A percentile compares a stretch with the other conserved stretches of the same genome.
Evolutionary conservation across 2,113 vertebrate species (phyloP).

Genomic region (Osmerus mordax): DNA sequence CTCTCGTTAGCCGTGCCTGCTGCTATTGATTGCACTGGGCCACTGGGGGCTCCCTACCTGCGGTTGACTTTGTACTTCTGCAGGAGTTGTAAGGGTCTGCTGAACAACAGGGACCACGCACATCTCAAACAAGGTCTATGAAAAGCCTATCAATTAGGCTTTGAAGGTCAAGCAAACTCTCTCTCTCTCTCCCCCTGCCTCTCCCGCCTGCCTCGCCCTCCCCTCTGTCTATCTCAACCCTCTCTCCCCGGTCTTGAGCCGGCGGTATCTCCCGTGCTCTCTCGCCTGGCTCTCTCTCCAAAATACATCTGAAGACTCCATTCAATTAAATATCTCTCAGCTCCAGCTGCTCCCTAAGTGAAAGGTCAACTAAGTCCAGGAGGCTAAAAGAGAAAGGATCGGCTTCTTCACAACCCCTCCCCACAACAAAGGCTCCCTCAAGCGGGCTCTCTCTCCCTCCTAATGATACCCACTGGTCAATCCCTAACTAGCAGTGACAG

Average conservation of each 20-base stretch:
- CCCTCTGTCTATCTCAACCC: conserved; percentile 39
- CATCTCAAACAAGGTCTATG: conserved; percentile 75
- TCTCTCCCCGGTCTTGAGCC: conserved; percentile 73
- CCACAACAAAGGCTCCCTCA: conserved; percentile 70
- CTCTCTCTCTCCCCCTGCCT: conserved; percentile 13
- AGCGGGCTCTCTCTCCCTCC: conserved; percentile 60
- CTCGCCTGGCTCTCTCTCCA: conserved; percentile 65
- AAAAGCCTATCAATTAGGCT: conserved; percentile 85
- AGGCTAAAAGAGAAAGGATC: conserved; percentile 81
- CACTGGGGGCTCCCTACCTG: conserved; percentile 66
- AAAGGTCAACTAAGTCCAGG: conserved; percentile 93
- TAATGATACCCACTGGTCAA: conserved; percentile 96
- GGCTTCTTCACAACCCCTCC: conserved; percentile 55
- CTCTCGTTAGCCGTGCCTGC: conserved; percentile 63
- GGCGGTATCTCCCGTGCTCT: conserved; percentile 56
- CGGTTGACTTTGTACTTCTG: conserved; percentile 76
- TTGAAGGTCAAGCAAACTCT: conserved; percentile 84
- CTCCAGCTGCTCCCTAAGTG: conserved; percentile 91
- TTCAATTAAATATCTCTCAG: conserved; percentile 94
- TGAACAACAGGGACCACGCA: conserved; percentile 67
- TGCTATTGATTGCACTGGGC: conserved; percentile 56
- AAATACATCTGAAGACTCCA: conserved; percentile 88
- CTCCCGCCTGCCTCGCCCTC: conserved; percentile 56
- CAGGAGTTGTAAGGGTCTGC: conserved; percentile 75
- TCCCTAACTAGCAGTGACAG: conserved; percentile 86